Base-by-base conservation (phyloP, 2,797 vertebrate species). In the Apogon talboti region DNA sequence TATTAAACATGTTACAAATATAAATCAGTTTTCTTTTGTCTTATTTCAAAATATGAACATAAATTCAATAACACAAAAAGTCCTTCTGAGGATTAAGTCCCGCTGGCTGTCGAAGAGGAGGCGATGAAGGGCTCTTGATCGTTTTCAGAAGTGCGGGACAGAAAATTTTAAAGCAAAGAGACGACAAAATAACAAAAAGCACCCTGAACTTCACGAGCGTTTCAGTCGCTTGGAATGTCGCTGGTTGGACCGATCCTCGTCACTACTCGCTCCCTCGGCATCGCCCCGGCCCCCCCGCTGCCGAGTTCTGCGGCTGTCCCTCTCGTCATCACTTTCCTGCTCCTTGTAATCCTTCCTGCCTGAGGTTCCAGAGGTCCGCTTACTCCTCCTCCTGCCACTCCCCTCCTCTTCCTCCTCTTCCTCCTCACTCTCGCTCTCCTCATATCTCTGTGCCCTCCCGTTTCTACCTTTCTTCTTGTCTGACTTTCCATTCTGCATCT, bases 251-350 rank as follows among this genome's bases (percentile, higher is more conserved):
- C 69, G 77, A 30, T 92, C 91, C 48, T 96, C 94, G 6, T 85
- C 68, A 3, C 92, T 90, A 78, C 91, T 91, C n/a, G 60, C 81
- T 3, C 54, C 16, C 7, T 58, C 74, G 0, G 50, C 60, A 0
- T 78, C 38, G 1, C 41, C 65, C 66, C 63, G 68, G 9, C 57
- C 72, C 59, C 80, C 78, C 59, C 74, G 86, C 14, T 74, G 83
- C 45, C 88, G 89, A 87, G 89, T 91, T 90, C 83, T 93, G 53
- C 85, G 94, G 55, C 92, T 94, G 65, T 94, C 78, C 83, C 51
- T 43, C 91, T 98, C 96, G n/a, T 93, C 95, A 75, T 97, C 96
- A 60, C 93, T 96, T 21, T 94, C 94, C 71, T 90, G 91, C 78
- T 94, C 94, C 41, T 87, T 88, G 78, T 94, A 94, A 79, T 93